A percentile compares a stretch with the other conserved stretches of the same genome.
Evolutionary conservation across 2,888 invertebrate species (phyloP).

Genomic region (Hylaea fasciaria): DNA sequence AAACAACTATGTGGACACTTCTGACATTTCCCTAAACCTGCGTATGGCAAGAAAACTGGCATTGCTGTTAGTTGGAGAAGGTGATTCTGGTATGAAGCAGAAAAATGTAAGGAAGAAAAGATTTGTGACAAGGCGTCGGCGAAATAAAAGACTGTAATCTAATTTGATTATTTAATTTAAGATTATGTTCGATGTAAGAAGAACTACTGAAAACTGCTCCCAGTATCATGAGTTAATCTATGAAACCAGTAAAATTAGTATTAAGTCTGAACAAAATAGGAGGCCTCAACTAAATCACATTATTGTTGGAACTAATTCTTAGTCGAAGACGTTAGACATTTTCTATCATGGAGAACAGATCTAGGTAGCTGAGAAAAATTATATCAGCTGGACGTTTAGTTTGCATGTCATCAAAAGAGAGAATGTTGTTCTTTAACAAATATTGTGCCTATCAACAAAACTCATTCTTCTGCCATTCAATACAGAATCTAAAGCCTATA

Average conservation of each 20-base stretch:
- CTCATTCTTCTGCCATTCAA: conserved; percentile 40
- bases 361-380: no score
- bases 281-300: no score
- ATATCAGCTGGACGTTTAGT: no score
- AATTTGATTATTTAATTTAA: conserved; percentile 10
- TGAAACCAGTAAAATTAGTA: no score
- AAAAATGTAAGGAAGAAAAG: conserved; percentile 22
- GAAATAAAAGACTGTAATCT: conserved; percentile 24
- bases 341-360: no score
- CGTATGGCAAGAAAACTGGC: conserved; percentile 63
- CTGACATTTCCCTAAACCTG: conserved; percentile 50
- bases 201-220: no score
- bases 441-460: neutral
- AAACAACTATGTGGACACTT: conserved; percentile 5
- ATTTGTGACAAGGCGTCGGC: conserved; percentile 11
- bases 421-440: no score
- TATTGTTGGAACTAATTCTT: no score
- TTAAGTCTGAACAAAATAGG: no score
- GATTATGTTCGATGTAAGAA: neutral
- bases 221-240: no score
- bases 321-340: no score
- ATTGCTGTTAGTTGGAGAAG: conserved; percentile 50
- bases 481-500: conserved; percentile 14
- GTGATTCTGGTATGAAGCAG: conserved; percentile 21
- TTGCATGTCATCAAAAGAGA: no score